Conservation (phyloP, 2,888 invertebrate genomes). For the Sinodicranocentrus sp. region DNA sequence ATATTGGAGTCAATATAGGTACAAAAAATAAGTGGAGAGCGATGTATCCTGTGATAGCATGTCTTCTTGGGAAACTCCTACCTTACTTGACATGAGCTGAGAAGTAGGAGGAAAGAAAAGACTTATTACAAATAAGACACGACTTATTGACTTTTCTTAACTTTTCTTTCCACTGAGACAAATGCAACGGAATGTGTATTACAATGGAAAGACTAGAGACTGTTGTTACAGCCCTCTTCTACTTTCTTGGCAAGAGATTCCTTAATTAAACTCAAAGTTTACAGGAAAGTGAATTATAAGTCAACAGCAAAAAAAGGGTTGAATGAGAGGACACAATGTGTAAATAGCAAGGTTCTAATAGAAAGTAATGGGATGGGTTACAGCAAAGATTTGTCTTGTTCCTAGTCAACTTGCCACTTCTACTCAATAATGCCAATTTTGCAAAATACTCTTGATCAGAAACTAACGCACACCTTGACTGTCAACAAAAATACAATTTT, state of each 20-base stretch:
- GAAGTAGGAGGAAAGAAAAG: constrained; percentile 22
- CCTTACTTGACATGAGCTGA: constrained; percentile 33
- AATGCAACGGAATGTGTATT: neutral
- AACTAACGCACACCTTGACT: too few relatives aligned
- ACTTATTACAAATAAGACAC: constrained; percentile 50
- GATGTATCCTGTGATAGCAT: constrained; percentile 6
- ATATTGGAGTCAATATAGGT: constrained; percentile 8
- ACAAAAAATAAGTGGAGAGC: constrained; percentile 20
- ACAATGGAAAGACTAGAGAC: neutral
- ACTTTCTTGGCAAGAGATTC: constrained; percentile 57
- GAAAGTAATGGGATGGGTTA: too few relatives aligned
- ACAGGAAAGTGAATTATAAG: constrained; percentile 59
- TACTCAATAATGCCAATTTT: too few relatives aligned
- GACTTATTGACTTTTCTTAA: constrained; percentile 53
- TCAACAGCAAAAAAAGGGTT: constrained; percentile 39
- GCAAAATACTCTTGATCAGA: too few relatives aligned
- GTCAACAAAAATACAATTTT: too few relatives aligned
- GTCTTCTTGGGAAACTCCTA: constrained; percentile 16
- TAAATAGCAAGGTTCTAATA: too few relatives aligned
- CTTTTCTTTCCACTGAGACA: constrained; percentile 17
- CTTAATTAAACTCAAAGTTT: constrained; percentile 66
- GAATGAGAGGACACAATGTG: neutral
- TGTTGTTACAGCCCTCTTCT: constrained; percentile 29
- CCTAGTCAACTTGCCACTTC: too few relatives aligned
- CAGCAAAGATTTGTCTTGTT: too few relatives aligned